A percentile compares a stretch with the other conserved stretches of the same genome.
phyloP scores from a whole-genome alignment of 2,113 vertebrate species.

The Cranoglanis bouderius region DNA sequence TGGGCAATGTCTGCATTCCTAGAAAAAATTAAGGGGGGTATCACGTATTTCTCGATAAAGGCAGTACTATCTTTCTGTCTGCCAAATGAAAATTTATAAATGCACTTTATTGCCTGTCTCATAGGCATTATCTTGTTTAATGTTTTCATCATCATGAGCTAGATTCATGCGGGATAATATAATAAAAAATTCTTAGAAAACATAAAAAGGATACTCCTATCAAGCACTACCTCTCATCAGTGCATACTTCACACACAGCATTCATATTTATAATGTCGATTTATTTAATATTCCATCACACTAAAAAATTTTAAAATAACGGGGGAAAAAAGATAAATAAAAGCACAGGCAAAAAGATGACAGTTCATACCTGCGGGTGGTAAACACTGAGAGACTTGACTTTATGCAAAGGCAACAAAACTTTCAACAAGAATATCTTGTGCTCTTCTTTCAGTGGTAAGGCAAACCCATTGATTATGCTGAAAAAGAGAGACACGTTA shows the following conservation, averaged over 20 bases:
- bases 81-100: no score
- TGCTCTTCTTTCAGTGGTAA: constrained; percentile 99
- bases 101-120: background rate
- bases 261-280: background rate
- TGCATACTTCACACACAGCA: background rate
- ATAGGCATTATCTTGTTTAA: background rate
- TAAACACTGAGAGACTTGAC: constrained; percentile 99
- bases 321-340: background rate
- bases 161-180: background rate
- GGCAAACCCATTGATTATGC: constrained; percentile 99
- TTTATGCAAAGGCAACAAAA: constrained; percentile 97
- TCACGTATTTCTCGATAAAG: background rate
- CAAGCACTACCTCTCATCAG: background rate
- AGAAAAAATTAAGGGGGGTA: background rate
- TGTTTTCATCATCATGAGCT: background rate
- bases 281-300: background rate
- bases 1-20: no score
- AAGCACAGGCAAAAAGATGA: background rate
- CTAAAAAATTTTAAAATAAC: background rate
- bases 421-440: constrained; percentile 98
- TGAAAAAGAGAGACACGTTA: constrained; percentile 60
- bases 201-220: background rate
- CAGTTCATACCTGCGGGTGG: constrained; percentile 87
- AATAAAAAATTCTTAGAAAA: background rate
- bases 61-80: background rate